Conservation (phyloP, 35 echinoderm and acorn worm genomes). For the Ophiothrix spiculata region DNA sequence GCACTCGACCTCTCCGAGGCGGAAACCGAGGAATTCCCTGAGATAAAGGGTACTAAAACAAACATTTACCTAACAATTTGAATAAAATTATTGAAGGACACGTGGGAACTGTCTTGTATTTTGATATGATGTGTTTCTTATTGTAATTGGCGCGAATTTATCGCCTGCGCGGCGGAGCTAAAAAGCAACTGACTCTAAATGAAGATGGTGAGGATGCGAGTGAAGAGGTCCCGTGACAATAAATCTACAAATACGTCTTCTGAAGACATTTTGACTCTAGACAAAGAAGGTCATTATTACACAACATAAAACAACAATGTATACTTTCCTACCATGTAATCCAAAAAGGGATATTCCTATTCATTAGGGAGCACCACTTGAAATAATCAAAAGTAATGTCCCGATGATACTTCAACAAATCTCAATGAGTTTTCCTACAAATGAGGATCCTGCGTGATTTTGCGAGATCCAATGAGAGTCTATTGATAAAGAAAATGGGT, state of each 20-base stretch:
- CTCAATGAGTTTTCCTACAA: not conserved
- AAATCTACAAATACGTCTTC: not conserved
- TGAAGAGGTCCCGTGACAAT: not conserved
- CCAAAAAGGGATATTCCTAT: not conserved
- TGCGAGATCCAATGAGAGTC: not conserved
- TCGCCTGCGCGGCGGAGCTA: too few species aligned
- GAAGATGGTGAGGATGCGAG: not conserved
- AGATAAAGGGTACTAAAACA: not conserved
- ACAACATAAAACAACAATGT: constrained; percentile 5
- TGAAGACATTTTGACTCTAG: not conserved
- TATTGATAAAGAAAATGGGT: not conserved
- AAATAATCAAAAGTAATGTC: not conserved
- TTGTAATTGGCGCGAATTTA: too few species aligned
- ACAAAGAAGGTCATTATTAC: not conserved
- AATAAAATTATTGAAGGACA: constrained; percentile 1
- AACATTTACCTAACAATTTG: not conserved
- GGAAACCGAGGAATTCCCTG: not conserved
- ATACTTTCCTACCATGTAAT: not conserved
- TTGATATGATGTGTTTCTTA: not conserved
- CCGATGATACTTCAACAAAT: not conserved
- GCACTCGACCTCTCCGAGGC: not conserved
- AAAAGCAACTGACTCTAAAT: not conserved
- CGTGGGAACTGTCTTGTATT: not conserved
- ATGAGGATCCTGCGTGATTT: not conserved
- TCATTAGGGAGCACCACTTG: not conserved